Evolutionary conservation across 2,888 invertebrate genomes (phyloP), one percentile per base, ranked within the genome.

Genomic region (Magallana nippona): DNA sequence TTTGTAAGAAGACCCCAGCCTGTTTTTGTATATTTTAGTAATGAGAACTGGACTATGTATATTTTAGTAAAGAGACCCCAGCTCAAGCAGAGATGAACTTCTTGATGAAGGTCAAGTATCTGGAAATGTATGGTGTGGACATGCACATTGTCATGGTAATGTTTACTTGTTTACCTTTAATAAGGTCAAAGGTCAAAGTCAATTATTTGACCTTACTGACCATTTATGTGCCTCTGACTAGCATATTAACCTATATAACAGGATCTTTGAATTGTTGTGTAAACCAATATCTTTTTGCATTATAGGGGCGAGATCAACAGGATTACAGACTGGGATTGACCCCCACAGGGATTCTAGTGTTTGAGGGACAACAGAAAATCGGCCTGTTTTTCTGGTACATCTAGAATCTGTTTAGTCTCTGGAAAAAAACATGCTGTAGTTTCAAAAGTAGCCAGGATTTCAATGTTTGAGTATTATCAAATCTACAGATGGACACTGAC

Each of bases 121-220:
- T 99, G 90, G 99, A 99, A 95, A 98, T 98, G 97, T 99, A 99
- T 95, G 99, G 99, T 84, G 99, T 99, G 82, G 99, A 99, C 93
- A 98, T 98, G 97, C 99, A 99, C 94, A 98, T 96, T 89, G 99
- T 99, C 78, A 95, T 98, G 93, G 96, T 96, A 86, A 90, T 17
- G 78, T 63, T 27, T 57, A 13, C 81, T 17, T 15, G 81, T 44
- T 8, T 27, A 27, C 2, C 2, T 44, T 5, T 44, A 8, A 44
- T 44, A 8, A 44, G 19, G 10, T 79, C 55, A 57, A 17, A 15
- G 44, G 13, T 78, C 11, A 11, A n/a, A n/a, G n/a, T n/a, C n/a
- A n/a, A 60, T 1, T 27, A 27, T 27, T 27, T 27, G 1, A 27
- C 27, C 1, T 27, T 27, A 2, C 27, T 27, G 27, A 27, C 27